phyloP scores from a whole-genome alignment of 2,888 invertebrate genomes.

The Prosopocoilus inquinatus region DNA sequence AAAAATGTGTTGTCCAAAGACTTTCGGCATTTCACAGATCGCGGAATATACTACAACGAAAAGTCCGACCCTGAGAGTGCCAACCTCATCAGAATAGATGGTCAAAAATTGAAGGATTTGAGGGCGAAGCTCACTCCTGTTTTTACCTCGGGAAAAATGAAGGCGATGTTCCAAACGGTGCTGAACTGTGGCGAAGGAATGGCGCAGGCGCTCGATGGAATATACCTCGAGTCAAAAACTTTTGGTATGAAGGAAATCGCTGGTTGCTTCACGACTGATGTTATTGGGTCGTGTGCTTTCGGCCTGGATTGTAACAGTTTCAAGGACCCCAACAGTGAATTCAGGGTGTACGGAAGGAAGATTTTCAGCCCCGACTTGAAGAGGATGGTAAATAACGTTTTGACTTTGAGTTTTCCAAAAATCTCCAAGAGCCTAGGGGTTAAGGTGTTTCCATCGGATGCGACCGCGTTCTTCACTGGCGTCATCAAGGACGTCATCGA shows the following conservation, averaged over 20 bases:
- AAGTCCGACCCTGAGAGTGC: slow-evolving; percentile 11
- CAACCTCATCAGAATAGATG: slow-evolving; percentile 9
- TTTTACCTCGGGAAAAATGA: slow-evolving; percentile 17
- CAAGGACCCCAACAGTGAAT: slow-evolving; percentile 14
- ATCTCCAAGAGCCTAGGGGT: slow-evolving; percentile 24
- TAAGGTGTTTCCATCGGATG: slow-evolving; percentile 21
- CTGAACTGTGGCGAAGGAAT: slow-evolving; percentile 9
- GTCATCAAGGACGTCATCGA: slow-evolving; percentile 35
- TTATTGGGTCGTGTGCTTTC: slow-evolving; percentile 13
- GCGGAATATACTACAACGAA: slow-evolving; percentile 16
- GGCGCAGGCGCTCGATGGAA: background rate
- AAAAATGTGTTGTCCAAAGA: slow-evolving; percentile 13
- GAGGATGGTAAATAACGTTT: slow-evolving; percentile 9
- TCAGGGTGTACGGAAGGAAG: slow-evolving; percentile 6
- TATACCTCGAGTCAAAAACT: background rate
- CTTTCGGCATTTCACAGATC: slow-evolving; percentile 12
- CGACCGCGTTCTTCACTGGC: slow-evolving; percentile 36
- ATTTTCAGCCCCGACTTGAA: background rate
- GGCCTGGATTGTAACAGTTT: slow-evolving; percentile 16
- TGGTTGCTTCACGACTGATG: slow-evolving; percentile 16
- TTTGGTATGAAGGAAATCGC: slow-evolving; percentile 11
- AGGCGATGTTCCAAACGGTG: slow-evolving; percentile 15
- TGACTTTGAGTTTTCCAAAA: slow-evolving; percentile 25
- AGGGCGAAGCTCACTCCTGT: too few species aligned
- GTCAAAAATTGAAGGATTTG: slow-evolving; percentile 6